phyloP scores from a whole-genome alignment of 1,140 invertebrate species.

The Luehdorfia chinensis region DNA sequence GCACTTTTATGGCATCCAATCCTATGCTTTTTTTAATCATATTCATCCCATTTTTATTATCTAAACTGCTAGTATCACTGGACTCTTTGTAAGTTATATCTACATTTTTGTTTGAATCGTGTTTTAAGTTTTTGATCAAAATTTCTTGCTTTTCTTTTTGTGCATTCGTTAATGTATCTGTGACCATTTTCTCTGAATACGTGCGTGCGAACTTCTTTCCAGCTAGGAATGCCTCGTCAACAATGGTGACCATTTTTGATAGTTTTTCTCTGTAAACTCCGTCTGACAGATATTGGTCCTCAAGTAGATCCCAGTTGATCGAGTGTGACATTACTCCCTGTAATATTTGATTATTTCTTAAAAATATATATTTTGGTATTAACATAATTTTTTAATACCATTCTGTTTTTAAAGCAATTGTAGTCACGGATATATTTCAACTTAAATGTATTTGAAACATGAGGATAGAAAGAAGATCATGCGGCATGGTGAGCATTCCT shows the following conservation, averaged over 20 bases:
- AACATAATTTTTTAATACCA: background rate
- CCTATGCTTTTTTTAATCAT: constrained; percentile 30
- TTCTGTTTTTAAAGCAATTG: background rate
- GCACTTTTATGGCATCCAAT: constrained; percentile 29
- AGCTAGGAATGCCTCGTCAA: constrained; percentile 86
- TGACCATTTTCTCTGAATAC: constrained; percentile 73
- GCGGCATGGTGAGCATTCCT: too few species aligned
- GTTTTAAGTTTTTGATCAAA: constrained; percentile 22
- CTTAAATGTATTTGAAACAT: too few species aligned
- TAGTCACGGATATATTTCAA: too few species aligned
- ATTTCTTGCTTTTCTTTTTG: constrained; percentile 18
- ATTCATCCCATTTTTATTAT: constrained; percentile 19
- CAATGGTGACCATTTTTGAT: constrained; percentile 86
- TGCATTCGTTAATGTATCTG: constrained; percentile 15
- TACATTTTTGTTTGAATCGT: constrained; percentile 35
- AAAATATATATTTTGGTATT: background rate
- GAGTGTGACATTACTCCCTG: constrained; percentile 96
- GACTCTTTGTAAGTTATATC: constrained; percentile 58
- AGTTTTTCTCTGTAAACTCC: constrained; percentile 88
- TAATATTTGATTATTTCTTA: constrained; percentile 16
- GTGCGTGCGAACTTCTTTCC: constrained; percentile 89
- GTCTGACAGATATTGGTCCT: constrained; percentile 93
- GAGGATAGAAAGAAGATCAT: too few species aligned
- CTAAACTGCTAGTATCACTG: background rate
- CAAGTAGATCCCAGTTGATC: constrained; percentile 95